phyloP scores from a whole-genome alignment of 2,113 vertebrate species.

The Bettongia penicillata region DNA sequence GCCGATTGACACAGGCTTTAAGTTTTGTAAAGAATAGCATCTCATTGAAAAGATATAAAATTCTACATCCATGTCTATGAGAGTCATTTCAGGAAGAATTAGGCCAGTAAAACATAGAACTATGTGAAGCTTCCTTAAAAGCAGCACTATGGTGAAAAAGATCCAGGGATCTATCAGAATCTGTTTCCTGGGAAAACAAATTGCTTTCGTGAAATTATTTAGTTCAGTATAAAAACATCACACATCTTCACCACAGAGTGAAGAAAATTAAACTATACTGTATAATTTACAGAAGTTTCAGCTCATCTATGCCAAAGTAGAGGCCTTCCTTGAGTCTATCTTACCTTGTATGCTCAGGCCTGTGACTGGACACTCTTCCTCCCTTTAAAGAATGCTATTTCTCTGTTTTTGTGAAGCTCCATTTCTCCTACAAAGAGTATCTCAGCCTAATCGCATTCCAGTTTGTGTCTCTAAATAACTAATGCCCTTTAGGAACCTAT shows the following conservation, averaged over 20 bases:
- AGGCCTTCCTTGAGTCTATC: not conserved
- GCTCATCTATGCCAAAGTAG: not conserved
- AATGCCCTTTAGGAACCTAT: not conserved
- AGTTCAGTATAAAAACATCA: not conserved
- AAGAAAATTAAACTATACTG: not conserved
- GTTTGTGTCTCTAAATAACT: not conserved
- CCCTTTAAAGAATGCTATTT: not conserved
- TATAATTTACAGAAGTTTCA: not conserved
- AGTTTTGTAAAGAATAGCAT: not conserved
- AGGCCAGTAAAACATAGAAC: not conserved
- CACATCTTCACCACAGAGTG: not conserved
- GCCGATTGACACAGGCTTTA: not conserved
- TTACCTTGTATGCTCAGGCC: not conserved
- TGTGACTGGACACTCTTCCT: not conserved
- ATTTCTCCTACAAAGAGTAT: not conserved
- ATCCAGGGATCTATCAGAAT: not conserved
- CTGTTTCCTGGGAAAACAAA: not conserved
- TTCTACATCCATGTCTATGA: not conserved
- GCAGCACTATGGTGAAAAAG: not conserved
- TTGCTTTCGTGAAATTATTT: not conserved
- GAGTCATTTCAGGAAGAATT: not conserved
- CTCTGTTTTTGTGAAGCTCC: not conserved
- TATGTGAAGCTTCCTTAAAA: not conserved
- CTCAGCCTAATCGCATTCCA: not conserved
- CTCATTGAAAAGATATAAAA: not conserved